Evolutionary conservation across 1,140 invertebrate genomes (phyloP).

Genomic region (Drosophila lini): DNA sequence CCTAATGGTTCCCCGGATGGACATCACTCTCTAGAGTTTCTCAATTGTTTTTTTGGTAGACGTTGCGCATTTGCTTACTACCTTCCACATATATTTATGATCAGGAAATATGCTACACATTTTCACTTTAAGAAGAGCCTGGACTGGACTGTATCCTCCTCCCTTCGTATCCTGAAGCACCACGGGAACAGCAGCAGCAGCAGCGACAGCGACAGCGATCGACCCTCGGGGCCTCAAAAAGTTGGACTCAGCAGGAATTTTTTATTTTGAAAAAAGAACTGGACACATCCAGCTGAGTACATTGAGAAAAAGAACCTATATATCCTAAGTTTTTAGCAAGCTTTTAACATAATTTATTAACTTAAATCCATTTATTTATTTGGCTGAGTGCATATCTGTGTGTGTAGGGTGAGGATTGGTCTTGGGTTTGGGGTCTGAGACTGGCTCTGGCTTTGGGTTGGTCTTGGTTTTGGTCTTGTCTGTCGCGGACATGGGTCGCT

Average conservation of each 20-base stretch:
- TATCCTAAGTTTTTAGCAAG: neutral
- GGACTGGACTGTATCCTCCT: conserved; percentile 2
- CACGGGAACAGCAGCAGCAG: conserved; percentile 41
- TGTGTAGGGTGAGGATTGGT: conserved; percentile 18
- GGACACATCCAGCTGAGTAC: conserved; percentile 37
- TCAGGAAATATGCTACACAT: conserved; percentile 72
- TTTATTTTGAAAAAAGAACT: conserved; percentile 62
- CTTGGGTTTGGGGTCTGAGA: conserved; percentile 18
- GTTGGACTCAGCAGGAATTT: conserved; percentile 72
- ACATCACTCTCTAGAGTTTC: conserved; percentile 3
- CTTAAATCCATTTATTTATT: neutral
- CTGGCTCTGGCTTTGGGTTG: conserved; percentile 25
- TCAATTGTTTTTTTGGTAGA: conserved; percentile 31
- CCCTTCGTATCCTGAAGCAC: conserved; percentile 10
- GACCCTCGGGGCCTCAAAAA: conserved; percentile 51
- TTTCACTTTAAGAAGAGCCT: conserved; percentile 71
- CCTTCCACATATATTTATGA: conserved; percentile 28
- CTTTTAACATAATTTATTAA: neutral
- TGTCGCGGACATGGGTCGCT: conserved; percentile 63
- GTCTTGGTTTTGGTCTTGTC: conserved; percentile 17
- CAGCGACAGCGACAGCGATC: conserved; percentile 45
- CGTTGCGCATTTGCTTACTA: conserved; percentile 42
- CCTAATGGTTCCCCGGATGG: neutral
- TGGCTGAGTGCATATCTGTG: conserved; percentile 7
- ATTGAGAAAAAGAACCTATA: neutral